These are phyloP conservation scores for Drosophila navojoa DNA, from an alignment of 1,140 invertebrate species.

Conservation along the genomic window DNA sequence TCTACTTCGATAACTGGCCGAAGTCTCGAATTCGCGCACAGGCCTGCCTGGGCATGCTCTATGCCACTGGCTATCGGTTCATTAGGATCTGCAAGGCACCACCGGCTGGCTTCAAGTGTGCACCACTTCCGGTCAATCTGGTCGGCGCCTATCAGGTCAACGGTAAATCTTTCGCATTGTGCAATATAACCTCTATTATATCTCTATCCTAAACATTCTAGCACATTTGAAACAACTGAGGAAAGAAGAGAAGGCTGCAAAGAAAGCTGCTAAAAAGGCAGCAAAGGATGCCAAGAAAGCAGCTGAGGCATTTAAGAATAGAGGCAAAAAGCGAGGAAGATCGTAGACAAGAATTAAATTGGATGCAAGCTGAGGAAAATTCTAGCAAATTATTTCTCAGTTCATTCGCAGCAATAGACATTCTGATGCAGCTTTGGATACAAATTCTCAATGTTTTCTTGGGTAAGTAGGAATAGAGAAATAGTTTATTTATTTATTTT, in stretches of 20 bases:
- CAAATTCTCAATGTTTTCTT: too few relatives aligned
- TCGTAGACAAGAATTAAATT: background rate
- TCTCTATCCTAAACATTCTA: background rate
- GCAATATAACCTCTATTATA: background rate
- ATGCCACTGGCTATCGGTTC: conserved; percentile 61
- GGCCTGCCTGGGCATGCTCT: conserved; percentile 68
- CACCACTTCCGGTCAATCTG: conserved; percentile 63
- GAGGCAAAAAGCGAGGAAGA: background rate
- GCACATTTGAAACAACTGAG: conserved; percentile 22
- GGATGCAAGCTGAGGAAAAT: background rate
- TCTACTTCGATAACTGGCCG: conserved; percentile 57
- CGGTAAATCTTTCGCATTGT: conserved; percentile 17
- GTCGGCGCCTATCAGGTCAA: conserved; percentile 41
- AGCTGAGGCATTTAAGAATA: background rate
- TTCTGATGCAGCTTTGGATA: too few relatives aligned
- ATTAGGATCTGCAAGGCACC: conserved; percentile 49
- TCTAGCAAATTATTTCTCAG: too few relatives aligned
- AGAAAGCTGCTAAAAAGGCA: conserved; percentile 1
- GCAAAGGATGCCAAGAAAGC: background rate
- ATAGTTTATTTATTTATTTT: too few relatives aligned
- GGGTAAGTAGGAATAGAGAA: too few relatives aligned
- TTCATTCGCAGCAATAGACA: too few relatives aligned
- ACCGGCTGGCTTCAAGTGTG: conserved; percentile 63
- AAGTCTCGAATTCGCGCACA: conserved; percentile 58
- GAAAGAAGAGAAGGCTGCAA: conserved; percentile 32